A percentile compares a stretch with the other conserved stretches of the same genome.
These are phyloP conservation scores for Zootoca vivipara DNA, from an alignment of 2,113 vertebrate genomes.

Conservation along the genomic window DNA sequence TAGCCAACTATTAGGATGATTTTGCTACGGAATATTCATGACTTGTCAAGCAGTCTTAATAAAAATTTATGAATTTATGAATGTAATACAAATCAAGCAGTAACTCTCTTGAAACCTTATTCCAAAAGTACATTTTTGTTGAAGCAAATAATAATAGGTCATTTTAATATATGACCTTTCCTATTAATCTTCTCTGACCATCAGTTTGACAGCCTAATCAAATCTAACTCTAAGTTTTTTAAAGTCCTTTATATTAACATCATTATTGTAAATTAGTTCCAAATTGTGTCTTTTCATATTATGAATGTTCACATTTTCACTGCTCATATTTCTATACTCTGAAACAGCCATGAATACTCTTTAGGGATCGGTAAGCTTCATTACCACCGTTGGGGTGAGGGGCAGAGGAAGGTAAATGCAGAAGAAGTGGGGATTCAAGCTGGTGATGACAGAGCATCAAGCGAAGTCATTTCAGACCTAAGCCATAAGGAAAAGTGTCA, in stretches of 20 bases:
- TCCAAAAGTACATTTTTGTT: conserved; percentile 4
- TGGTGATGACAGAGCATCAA: too few relatives aligned
- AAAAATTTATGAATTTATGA: background rate
- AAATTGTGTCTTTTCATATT: background rate
- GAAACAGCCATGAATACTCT: background rate
- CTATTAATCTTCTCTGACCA: conserved; percentile 13
- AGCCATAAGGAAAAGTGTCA: background rate
- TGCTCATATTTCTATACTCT: background rate
- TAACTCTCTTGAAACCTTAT: conserved; percentile 6
- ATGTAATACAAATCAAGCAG: background rate
- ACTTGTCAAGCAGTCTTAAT: background rate
- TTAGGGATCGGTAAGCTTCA: background rate
- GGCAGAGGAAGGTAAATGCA: too few relatives aligned
- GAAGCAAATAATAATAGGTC: conserved; percentile 2
- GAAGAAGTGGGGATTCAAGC: too few relatives aligned
- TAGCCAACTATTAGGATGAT: background rate
- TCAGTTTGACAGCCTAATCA: conserved; percentile 2
- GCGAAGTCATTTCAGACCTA: too few relatives aligned
- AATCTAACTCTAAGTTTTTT: conserved; percentile 11
- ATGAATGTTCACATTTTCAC: background rate
- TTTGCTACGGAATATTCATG: conserved; percentile 36
- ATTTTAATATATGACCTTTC: conserved; percentile 21
- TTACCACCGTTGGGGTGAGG: background rate
- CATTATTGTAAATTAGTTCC: conserved; percentile 9
- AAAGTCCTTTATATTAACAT: background rate